Evolutionary conservation across 2,113 vertebrate species (phyloP).

Genomic region (Rousettus leschenaultii): DNA sequence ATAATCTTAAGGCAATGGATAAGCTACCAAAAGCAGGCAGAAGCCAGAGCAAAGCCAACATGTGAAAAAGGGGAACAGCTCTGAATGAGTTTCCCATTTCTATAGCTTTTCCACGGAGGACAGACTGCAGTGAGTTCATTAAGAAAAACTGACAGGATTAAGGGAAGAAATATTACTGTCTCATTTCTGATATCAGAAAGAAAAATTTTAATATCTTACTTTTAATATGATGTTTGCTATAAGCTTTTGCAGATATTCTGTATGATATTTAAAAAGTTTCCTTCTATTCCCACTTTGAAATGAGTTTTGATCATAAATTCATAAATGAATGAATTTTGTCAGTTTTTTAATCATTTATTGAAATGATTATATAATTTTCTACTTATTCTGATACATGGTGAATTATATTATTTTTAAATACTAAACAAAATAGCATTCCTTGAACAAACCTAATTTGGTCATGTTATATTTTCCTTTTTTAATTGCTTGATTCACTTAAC

Average conservation of each 20-base stretch:
- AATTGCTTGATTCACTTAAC: neutral
- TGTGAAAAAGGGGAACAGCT: neutral
- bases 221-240: neutral
- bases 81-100: neutral
- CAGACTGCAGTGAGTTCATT: neutral
- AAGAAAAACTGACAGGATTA: conserved; percentile 8
- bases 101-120: neutral
- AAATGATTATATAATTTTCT: neutral
- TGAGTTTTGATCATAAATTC: neutral
- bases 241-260: neutral
- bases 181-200: neutral
- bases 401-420: neutral
- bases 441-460: neutral
- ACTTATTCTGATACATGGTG: neutral
- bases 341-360: neutral
- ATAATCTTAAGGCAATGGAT: neutral
- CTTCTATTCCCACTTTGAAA: neutral
- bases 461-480: neutral
- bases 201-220: neutral
- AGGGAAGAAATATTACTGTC: neutral
- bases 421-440: neutral
- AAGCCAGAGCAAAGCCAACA: neutral
- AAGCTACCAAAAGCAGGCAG: neutral
- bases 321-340: neutral
- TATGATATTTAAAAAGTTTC: neutral